Conservation (phyloP, 2,797 vertebrate species). For the Mormyrus proboscirostris region DNA sequence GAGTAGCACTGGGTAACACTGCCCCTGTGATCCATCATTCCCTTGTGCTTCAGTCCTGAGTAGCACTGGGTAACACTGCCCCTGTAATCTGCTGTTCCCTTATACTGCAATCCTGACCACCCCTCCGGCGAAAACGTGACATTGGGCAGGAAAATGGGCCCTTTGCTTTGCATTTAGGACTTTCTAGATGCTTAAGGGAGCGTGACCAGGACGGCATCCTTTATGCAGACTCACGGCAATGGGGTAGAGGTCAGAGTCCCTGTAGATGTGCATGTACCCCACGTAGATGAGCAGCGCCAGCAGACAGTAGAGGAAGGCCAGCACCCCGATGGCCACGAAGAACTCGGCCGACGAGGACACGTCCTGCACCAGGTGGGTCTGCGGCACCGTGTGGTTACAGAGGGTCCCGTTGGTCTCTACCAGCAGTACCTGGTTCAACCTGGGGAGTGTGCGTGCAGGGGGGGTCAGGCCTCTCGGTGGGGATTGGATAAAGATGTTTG, state of each 20-base stretch:
- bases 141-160: neutral
- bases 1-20: neutral
- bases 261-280: conserved; percentile 86
- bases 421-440: conserved; percentile 55
- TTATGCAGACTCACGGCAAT: conserved; percentile 71
- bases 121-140: neutral
- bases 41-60: neutral
- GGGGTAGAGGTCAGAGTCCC: conserved; percentile 77
- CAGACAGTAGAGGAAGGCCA: conserved; percentile 88
- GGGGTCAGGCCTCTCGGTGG: neutral
- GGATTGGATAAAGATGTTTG: neutral
- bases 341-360: conserved; percentile 81
- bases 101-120: neutral
- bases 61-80: neutral
- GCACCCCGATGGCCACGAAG: conserved; percentile 80
- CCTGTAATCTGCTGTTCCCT: neutral
- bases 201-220: neutral
- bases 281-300: conserved; percentile 78
- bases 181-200: neutral
- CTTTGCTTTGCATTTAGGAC: neutral
- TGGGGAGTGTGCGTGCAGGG: conserved; percentile 28
- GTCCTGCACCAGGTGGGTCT: conserved; percentile 74
- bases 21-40: neutral
- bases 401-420: conserved; percentile 48
- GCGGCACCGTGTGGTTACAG: conserved; percentile 51